Base-by-base conservation (phyloP, 1,140 invertebrate species). In the Drosophila pachea region DNA sequence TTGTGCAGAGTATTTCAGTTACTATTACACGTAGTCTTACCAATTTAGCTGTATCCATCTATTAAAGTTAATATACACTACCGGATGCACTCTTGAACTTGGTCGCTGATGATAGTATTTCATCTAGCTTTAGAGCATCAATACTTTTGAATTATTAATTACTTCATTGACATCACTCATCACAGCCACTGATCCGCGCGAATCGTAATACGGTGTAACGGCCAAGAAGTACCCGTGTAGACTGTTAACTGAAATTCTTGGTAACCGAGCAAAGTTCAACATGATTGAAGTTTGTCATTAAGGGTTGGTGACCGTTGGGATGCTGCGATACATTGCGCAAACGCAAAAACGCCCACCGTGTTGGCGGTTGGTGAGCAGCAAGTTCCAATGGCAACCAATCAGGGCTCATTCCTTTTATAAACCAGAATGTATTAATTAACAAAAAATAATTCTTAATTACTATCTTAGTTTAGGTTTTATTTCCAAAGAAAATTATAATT, bases 21-120 rank as follows among this genome's bases (percentile, higher is more conserved):
- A 2, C 4, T 22, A 22, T 29, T 47, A 22, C 16, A 4, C 29
- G 5, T 31, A 16, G 47, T 67, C 81, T 86, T 82, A 86, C 81
- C 81, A 86, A 59, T 48, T 86, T 86, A n/a, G 74, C 82, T 38
- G 82, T 86, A 86, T 86, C 81, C 81, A 86, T 86, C 29, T 61
- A 47, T n/a, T 62, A 11, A 52, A 42, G 11, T 42, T 49, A 38
- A 48, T 40, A 62, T 56, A 58, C 65, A 54, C 54, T 42, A 4
- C n/a, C 36, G 50, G 49, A 55, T 12, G 50, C 49, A 69, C 67
- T 54, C 43, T 74, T 74, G 58, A 77, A 77, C 62, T 83, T 75
- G 68, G 14, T 65, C 68, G 42, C 43, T 11, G 66, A 55, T 48
- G 12, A 86, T 76, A 32, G 76, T 76, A 86, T 81, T 76, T 65